Evolutionary conservation across 2,113 vertebrate species (phyloP).

Genomic region (Aegotheles bennettii): DNA sequence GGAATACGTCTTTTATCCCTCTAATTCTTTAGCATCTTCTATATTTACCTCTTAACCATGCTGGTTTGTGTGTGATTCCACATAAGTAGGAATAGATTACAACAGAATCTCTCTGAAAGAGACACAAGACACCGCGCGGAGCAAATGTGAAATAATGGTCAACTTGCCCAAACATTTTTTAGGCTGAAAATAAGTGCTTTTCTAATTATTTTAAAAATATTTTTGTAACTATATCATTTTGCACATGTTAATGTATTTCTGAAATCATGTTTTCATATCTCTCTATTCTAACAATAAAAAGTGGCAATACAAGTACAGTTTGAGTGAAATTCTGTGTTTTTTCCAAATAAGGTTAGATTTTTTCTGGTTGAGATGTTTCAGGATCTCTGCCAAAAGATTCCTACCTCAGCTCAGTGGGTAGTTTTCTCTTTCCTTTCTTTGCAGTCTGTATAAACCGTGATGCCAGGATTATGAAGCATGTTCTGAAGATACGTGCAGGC

Average conservation of each 20-base stretch:
- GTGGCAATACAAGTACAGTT: not conserved
- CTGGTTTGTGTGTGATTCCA: not conserved
- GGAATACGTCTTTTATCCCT: not conserved
- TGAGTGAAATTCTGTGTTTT: not conserved
- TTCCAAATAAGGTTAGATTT: conserved; percentile 21
- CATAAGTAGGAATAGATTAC: not conserved
- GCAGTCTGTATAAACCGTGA: not conserved
- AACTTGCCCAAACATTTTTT: not conserved
- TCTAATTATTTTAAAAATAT: not conserved
- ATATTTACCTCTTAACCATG: not conserved
- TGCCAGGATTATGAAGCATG: not conserved
- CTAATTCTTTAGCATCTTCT: not conserved
- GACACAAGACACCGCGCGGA: not conserved
- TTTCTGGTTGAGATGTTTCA: not conserved
- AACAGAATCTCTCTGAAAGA: not conserved
- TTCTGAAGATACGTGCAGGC: not conserved
- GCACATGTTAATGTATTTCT: not conserved
- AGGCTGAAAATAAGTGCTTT: not conserved
- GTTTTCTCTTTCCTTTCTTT: not conserved
- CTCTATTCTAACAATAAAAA: not conserved
- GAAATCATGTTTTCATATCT: not conserved
- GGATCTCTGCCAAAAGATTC: conserved; percentile 17
- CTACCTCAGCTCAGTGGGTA: not conserved
- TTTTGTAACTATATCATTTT: not conserved
- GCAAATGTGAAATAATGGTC: not conserved